Base-by-base conservation (phyloP, 2,113 vertebrate species). In the Columbina picui region DNA sequence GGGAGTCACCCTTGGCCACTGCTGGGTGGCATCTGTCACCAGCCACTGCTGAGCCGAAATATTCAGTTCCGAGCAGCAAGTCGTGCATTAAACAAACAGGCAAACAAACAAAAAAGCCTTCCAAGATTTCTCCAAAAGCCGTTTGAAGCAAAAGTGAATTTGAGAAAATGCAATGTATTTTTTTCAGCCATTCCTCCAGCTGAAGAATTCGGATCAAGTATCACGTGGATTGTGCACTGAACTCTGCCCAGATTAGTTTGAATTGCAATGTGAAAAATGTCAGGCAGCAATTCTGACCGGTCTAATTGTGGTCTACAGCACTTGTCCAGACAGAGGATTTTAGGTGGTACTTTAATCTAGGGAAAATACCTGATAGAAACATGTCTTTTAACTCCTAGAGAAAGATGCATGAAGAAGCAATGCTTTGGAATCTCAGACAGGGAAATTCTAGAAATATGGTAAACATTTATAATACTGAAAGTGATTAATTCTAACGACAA, bases 21-120 rank as follows among this genome's bases (percentile, higher is more conserved):
- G 96, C 92, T 94, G 93, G 94, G 92, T 93, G 92, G 83, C 95
- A 96, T 95, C 95, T 95, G 95, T 59, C 92, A 85, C 3, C 92
- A 68, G 81, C 64, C 77, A 91, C 89, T 0, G 8, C 84, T 82
- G 95, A 93, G 90, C 74, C 79, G 87, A 38, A 89, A 87, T 32
- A 56, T 41, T 93, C 81, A 20, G 32, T 52, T 87, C 68, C 87
- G 70, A 84, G 64, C 69, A 89, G 90, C 80, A 70, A 93, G 68
- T 55, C 26, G 3, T 50, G 38, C 60, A 29, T 71, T 67, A 78
- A 95, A 52, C 29, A 78, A 82, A 39, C 47, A 86, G 59, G 30
- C 30, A 76, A 83, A 34, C 34, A 29, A 73, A 17, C 14, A 43
- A 65, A 75, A 89, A 67, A 81, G 5, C 78, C 61, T 75, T 36